Evolutionary conservation across 2,888 invertebrate species (phyloP).

Genomic region (Trisateles emortualis): DNA sequence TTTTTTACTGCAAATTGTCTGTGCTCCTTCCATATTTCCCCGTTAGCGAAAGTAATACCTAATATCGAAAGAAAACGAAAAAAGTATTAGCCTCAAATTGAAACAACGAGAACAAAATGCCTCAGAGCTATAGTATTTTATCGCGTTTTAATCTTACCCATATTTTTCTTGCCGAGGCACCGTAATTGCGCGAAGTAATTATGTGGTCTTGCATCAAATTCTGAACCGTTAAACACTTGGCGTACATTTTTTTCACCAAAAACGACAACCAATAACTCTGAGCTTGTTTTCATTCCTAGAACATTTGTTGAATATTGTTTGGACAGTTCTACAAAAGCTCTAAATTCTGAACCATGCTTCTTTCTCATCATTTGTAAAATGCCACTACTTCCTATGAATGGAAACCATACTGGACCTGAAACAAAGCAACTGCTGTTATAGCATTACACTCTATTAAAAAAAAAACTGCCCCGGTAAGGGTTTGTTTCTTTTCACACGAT

Average conservation of each 20-base stretch:
- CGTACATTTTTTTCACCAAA: conserved; percentile 88
- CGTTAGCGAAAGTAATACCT: conserved; percentile 91
- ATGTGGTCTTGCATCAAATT: conserved; percentile 90
- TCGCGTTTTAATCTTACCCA: conserved; percentile 78
- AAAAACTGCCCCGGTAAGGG: too few relatives aligned
- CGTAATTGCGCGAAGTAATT: conserved; percentile 90
- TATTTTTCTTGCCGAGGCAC: conserved; percentile 88
- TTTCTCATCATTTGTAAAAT: conserved; percentile 58
- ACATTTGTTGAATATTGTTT: conserved; percentile 87
- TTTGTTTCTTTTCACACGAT: too few relatives aligned
- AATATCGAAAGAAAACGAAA: conserved; percentile 30
- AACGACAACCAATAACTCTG: conserved; percentile 87
- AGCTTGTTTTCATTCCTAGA: conserved; percentile 89
- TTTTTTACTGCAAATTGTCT: conserved; percentile 89
- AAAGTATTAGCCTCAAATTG: background rate
- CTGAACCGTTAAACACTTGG: conserved; percentile 87
- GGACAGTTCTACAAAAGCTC: conserved; percentile 87
- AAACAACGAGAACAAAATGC: background rate
- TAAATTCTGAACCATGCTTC: conserved; percentile 81
- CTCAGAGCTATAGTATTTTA: conserved; percentile 3
- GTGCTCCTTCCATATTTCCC: conserved; percentile 88
- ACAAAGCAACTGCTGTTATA: conserved; percentile 22
- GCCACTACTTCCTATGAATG: conserved; percentile 69
- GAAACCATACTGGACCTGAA: conserved; percentile 79
- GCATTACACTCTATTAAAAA: too few relatives aligned